A percentile compares a stretch with the other conserved stretches of the same genome.
phyloP scores from a whole-genome alignment of 2,888 invertebrate species.

The Pelosia muscerda region DNA sequence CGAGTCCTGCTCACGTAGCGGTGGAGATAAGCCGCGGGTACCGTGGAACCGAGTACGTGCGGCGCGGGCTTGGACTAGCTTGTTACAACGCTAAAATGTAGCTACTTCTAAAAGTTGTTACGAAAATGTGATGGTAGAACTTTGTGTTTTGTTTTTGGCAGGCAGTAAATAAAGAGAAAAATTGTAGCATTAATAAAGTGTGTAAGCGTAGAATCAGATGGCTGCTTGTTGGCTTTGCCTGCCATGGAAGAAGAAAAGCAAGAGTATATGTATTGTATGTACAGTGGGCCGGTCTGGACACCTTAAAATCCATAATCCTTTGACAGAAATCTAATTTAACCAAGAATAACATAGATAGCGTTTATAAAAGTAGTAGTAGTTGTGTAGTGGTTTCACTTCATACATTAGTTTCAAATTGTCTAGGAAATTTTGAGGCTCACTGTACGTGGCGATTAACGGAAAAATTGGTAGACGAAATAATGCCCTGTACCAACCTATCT shows the following conservation, averaged over 20 bases:
- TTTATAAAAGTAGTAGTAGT: too few relatives aligned
- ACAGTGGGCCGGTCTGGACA: too few relatives aligned
- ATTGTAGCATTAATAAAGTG: not conserved
- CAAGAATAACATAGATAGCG: too few relatives aligned
- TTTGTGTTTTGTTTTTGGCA: not conserved
- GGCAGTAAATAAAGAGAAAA: not conserved
- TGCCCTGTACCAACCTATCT: too few relatives aligned
- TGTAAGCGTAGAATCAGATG: not conserved
- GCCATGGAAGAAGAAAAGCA: not conserved
- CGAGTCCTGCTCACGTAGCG: slow-evolving; percentile 51
- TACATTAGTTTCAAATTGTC: too few relatives aligned
- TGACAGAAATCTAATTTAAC: too few relatives aligned
- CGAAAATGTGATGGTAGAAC: not conserved
- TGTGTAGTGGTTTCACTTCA: too few relatives aligned
- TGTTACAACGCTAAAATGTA: slow-evolving; percentile 30
- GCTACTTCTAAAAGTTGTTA: slow-evolving; percentile 3
- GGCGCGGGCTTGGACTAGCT: slow-evolving; percentile 38
- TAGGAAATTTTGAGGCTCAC: too few relatives aligned
- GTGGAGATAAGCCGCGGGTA: slow-evolving; percentile 48
- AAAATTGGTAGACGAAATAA: too few relatives aligned
- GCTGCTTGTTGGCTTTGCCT: not conserved
- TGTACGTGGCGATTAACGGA: too few relatives aligned
- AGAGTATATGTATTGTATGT: not conserved
- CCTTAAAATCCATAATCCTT: too few relatives aligned
- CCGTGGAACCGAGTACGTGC: slow-evolving; percentile 36